Evolutionary conservation across 2,888 invertebrate species (phyloP).

Genomic region (Oithona nana): DNA sequence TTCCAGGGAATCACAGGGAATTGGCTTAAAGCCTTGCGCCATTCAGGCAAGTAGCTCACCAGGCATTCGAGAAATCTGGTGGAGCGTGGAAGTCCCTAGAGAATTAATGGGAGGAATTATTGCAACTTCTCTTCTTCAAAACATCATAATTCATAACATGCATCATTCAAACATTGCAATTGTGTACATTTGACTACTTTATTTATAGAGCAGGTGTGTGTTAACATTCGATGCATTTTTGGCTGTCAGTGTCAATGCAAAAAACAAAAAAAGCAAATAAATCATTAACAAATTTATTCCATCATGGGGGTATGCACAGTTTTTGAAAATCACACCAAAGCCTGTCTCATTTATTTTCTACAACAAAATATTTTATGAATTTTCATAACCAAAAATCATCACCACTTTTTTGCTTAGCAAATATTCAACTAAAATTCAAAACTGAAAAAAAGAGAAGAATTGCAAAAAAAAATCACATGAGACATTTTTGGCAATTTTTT

Average conservation of each 20-base stretch:
- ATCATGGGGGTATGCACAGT: too few species aligned
- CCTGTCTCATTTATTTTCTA: too few species aligned
- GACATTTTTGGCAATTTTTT: not conserved
- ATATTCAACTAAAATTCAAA: too few species aligned
- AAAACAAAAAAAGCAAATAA: too few species aligned
- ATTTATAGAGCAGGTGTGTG: not conserved
- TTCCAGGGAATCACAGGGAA: slow-evolving; percentile 43
- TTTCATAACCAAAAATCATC: too few species aligned
- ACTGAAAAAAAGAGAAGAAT: not conserved
- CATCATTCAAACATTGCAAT: not conserved
- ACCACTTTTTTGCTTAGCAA: too few species aligned
- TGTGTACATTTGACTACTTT: not conserved
- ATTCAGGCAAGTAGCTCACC: slow-evolving; percentile 32
- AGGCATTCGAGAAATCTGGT: slow-evolving; percentile 41
- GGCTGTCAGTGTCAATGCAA: too few species aligned
- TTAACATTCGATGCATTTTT: too few species aligned
- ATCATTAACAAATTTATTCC: too few species aligned
- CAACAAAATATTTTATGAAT: too few species aligned
- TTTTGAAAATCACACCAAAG: too few species aligned
- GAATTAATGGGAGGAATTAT: slow-evolving; percentile 17
- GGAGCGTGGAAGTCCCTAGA: slow-evolving; percentile 33
- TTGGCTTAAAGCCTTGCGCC: slow-evolving; percentile 35
- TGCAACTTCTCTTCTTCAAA: slow-evolving; percentile 1
- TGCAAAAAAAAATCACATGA: not conserved
- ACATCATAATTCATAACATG: not conserved